Conservation (phyloP, 2,888 invertebrate genomes). For the Drosophila atripex region DNA sequence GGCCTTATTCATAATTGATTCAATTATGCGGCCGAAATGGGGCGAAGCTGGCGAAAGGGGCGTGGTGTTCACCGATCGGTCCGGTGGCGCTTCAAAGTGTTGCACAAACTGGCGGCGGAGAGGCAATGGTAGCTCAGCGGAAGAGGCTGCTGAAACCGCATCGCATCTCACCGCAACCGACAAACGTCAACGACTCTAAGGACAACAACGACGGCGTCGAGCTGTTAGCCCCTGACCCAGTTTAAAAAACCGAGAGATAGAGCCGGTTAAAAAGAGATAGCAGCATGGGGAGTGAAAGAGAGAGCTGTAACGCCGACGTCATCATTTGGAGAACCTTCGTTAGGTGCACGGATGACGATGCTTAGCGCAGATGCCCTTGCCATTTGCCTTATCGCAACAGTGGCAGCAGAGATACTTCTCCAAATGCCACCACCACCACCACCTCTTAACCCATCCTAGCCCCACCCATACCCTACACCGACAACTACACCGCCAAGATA, state of each 20-base stretch:
- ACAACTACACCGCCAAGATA: not conserved
- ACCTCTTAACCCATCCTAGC: not conserved
- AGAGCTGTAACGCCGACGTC: constrained; percentile 36
- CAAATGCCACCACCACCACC: not conserved
- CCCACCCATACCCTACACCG: not conserved
- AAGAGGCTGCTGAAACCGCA: constrained; percentile 17
- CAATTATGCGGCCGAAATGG: constrained; percentile 31
- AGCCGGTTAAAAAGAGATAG: constrained; percentile 3
- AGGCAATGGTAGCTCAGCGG: constrained; percentile 5
- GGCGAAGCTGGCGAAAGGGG: not conserved
- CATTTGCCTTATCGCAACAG: constrained; percentile 41
- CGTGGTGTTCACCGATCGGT: constrained; percentile 1
- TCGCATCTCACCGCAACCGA: constrained; percentile 34
- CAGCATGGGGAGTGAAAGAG: not conserved
- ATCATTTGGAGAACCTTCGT: constrained; percentile 46
- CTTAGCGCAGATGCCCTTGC: constrained; percentile 47
- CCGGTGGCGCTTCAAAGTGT: constrained; percentile 2
- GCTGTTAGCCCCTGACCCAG: constrained; percentile 73
- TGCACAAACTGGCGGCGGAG: constrained; percentile 6
- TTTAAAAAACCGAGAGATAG: constrained; percentile 41
- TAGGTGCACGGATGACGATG: constrained; percentile 46
- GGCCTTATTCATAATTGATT: constrained; percentile 34
- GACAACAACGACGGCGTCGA: constrained; percentile 53
- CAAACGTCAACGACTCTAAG: constrained; percentile 59
- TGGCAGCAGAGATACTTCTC: constrained; percentile 25